Conservation (phyloP, 2,113 vertebrate species). For the Malurus melanocephalus region DNA sequence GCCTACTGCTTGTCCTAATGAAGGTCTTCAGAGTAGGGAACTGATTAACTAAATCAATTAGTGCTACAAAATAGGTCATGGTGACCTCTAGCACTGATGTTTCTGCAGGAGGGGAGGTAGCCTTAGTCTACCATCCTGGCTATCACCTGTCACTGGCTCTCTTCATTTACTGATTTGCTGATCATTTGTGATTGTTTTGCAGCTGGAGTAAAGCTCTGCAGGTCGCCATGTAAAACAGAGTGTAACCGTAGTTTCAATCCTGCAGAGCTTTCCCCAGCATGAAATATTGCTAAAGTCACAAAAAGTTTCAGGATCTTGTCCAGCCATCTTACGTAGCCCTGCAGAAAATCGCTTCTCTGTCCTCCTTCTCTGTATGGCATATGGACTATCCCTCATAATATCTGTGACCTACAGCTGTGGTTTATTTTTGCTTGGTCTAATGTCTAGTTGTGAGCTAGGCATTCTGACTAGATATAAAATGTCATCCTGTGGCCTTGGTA, state of each 20-base stretch:
- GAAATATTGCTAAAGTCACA: not conserved
- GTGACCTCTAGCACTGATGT: not conserved
- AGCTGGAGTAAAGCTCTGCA: too few species aligned
- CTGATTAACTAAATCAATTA: not conserved
- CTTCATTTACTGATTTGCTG: not conserved
- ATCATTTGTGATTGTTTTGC: not conserved
- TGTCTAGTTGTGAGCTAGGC: not conserved
- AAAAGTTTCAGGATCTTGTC: not conserved
- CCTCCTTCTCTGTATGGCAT: rapidly evolving
- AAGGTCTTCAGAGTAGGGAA: not conserved
- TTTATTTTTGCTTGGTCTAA: not conserved
- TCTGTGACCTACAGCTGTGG: not conserved
- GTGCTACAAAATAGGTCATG: not conserved
- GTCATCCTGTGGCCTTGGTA: not conserved
- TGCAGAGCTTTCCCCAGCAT: not conserved
- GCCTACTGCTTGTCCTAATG: not conserved
- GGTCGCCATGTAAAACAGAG: too few species aligned
- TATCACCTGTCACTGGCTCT: not conserved
- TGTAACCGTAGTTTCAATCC: not conserved
- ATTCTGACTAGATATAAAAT: not conserved
- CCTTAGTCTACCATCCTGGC: not conserved
- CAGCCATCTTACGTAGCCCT: not conserved
- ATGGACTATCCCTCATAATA: not conserved
- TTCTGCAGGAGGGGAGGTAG: not conserved
- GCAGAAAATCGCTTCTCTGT: not conserved